phyloP scores from a whole-genome alignment of 2,888 invertebrate genomes.

The Euzetes globulus region DNA sequence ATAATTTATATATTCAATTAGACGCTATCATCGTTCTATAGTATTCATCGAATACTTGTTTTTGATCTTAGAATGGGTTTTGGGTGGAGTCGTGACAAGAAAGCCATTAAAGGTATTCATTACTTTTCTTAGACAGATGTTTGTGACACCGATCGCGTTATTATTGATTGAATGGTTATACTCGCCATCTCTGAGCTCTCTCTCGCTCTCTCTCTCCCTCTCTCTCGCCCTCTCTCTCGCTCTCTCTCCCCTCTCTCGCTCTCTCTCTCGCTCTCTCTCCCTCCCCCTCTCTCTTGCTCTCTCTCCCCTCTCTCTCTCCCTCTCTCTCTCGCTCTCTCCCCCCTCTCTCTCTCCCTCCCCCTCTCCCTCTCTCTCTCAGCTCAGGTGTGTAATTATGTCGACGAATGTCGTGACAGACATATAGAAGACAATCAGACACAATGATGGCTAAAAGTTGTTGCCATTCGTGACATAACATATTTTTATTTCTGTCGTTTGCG shows the following conservation, averaged over 20 bases:
- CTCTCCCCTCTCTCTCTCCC: too few relatives aligned
- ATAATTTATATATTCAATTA: too few relatives aligned
- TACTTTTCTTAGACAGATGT: constrained; percentile 14
- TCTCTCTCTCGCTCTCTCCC: too few relatives aligned
- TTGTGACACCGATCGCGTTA: constrained; percentile 21
- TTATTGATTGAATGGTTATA: constrained; percentile 5
- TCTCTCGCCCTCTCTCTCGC: too few relatives aligned
- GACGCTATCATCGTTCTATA: not conserved
- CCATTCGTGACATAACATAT: not conserved
- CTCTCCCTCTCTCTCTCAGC: not conserved
- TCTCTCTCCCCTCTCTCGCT: too few relatives aligned
- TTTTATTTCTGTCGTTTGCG: not conserved
- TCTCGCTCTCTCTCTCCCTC: too few relatives aligned
- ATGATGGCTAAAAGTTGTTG: not conserved
- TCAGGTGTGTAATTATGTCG: not conserved
- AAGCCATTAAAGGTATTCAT: constrained; percentile 19
- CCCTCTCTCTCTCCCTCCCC: too few relatives aligned
- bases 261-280: too few relatives aligned
- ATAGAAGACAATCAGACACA: not conserved
- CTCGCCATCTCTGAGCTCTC: not conserved
- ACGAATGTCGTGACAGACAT: not conserved
- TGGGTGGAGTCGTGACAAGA: constrained; percentile 10
- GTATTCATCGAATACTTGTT: not conserved
- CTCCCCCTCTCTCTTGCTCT: too few relatives aligned
- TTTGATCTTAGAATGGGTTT: not conserved